phyloP scores from a whole-genome alignment of 2,888 invertebrate species.

The Laspeyria flexula region DNA sequence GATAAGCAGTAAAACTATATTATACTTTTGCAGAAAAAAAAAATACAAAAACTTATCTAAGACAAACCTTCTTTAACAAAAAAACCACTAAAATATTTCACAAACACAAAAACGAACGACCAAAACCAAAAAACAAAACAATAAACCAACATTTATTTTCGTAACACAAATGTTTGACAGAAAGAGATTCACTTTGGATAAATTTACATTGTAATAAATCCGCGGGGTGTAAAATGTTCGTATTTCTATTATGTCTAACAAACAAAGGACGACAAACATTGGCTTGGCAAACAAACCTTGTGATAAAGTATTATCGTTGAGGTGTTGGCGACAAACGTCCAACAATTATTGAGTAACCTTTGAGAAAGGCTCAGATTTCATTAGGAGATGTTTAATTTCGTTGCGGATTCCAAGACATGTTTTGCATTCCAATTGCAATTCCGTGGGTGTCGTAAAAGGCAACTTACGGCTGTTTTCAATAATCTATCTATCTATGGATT shows the following conservation, averaged over 20 bases:
- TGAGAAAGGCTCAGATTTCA: slow-evolving; percentile 9
- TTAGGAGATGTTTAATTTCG: no score
- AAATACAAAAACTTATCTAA: no score
- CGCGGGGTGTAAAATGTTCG: slow-evolving; percentile 40
- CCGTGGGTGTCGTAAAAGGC: no score
- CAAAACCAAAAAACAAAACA: slow-evolving; percentile 6
- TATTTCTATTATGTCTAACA: slow-evolving; percentile 44
- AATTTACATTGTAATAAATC: slow-evolving; percentile 48
- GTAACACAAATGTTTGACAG: slow-evolving; percentile 40
- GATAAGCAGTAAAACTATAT: no score
- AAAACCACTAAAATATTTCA: no score
- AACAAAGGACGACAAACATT: slow-evolving; percentile 40
- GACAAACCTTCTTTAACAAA: no score
- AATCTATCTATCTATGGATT: no score
- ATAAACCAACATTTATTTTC: slow-evolving; percentile 32
- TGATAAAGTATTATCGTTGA: slow-evolving; percentile 38
- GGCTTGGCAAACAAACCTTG: slow-evolving; percentile 27
- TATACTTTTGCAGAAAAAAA: no score
- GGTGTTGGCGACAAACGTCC: slow-evolving; percentile 18
- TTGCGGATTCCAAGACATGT: no score
- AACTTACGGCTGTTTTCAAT: no score
- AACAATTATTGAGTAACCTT: slow-evolving; percentile 34
- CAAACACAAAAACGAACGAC: no score
- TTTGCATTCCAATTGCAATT: no score
- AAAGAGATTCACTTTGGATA: slow-evolving; percentile 46